Evolutionary conservation across 2,888 invertebrate species (phyloP).

Genomic region (Pecten maximus): DNA sequence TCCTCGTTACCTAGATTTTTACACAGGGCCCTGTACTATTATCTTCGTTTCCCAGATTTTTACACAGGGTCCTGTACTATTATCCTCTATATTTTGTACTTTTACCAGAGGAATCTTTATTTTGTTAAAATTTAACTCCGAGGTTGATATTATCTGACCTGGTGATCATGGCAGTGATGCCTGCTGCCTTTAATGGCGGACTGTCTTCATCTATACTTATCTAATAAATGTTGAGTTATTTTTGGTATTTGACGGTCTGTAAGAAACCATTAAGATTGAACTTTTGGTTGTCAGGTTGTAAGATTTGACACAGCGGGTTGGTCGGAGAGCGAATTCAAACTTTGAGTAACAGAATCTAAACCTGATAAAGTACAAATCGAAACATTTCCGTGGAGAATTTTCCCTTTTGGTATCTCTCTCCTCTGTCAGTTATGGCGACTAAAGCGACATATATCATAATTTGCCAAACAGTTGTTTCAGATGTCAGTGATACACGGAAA

Average conservation of each 20-base stretch:
- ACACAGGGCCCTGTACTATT: too few species aligned
- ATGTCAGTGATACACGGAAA: neutral
- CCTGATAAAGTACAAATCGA: neutral
- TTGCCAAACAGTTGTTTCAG: neutral
- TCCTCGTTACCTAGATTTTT: neutral
- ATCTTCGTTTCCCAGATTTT: neutral
- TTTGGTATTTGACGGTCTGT: constrained; percentile 8
- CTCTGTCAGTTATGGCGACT: neutral
- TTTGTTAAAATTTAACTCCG: neutral
- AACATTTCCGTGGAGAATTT: neutral
- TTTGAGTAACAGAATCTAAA: neutral
- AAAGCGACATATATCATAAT: neutral
- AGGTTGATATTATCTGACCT: neutral
- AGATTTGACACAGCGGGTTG: neutral
- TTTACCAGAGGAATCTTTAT: too few species aligned
- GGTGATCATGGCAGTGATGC: neutral
- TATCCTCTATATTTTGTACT: neutral
- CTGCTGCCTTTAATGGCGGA: neutral
- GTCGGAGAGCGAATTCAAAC: neutral
- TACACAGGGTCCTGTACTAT: neutral
- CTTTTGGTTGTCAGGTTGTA: neutral
- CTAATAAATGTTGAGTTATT: neutral
- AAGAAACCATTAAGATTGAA: neutral
- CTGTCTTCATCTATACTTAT: neutral
- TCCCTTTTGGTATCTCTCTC: neutral